Base-by-base conservation (phyloP, 2,888 invertebrate species). In the Drosophila algonquin region DNA sequence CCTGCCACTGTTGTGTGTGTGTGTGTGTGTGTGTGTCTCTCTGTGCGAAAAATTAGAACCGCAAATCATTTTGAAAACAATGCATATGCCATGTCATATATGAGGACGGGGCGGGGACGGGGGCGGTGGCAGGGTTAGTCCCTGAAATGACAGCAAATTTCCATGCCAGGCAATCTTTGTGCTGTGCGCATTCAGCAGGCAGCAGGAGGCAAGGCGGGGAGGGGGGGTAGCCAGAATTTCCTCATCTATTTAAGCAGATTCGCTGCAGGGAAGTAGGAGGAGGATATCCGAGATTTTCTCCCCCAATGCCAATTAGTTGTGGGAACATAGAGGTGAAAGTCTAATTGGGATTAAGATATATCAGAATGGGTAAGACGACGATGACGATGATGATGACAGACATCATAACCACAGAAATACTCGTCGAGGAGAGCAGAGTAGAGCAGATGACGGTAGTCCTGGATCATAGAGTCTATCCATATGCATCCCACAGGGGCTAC, bases 61-160 rank as follows among this genome's bases (percentile, higher is more conserved):
- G 86, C 82, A 82, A 88, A 82, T 82, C 82, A 82, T 82, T 82
- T 82, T 77, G 75, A 79, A 85, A 88, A 82, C 82, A 82, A 82
- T 88, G 82, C 82, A 85, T 88, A 87, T 87, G 82, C 83, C 88
- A 82, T 88, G 82, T 88, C 88, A 86, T 75, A 79, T 70, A 72
- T 65, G 81, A 9, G 27, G 46, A 8, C 7, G 24, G 52, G 68
- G 71, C 77, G 62, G 63, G 45, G 61, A 1, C 6, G 27, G 27
- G 6, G 27, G 47, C 65, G 57, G 45, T 57, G 50, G 53, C 53
- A 24, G 53, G 14, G 51, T 14, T 35, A 35, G 35, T 35, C 35
- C 35, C 52, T 8, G 44, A 27, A 46, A 46, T 16, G 54, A 47
- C 55, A 45, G 51, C 40, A n/a, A 32, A 50, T 10, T 69, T 50